Base-by-base conservation (phyloP, 2,113 vertebrate species). In the Sinosuthora webbiana region DNA sequence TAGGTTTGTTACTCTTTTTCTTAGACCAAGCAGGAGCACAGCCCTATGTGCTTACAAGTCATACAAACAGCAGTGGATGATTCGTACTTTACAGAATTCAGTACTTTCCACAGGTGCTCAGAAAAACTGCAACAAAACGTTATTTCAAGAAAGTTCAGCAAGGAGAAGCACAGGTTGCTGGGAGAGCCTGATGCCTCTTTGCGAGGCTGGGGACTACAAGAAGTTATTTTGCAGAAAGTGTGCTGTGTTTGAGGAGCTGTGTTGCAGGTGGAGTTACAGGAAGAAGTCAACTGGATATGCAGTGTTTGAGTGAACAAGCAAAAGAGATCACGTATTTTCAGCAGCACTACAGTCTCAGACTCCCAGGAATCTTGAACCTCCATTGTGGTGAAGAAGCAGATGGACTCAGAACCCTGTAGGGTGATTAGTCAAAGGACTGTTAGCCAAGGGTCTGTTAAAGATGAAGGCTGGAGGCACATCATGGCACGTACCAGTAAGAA, bases 251-350 rank as follows among this genome's bases (percentile, higher is more conserved):
- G 57, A 62, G 56, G 21, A 52, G 37, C 37, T 62, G 67, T 62
- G 33, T 37, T 37, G 16, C 39, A 44, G 27, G 33, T 44, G 57
- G 27, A 71, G 33, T 25, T 37, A 11, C 13, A 44, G 56, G 27
- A 37, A 44, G 56, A 62, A 31, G 16, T 44, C 2, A 62, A 31
- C 13, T 2, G 27, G 13, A 56, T 62, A 2, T 8, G 21, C 31
- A 31, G 33, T 27, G 1, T 21, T 2, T 2, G 2, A 44, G 27
- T 62, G 57, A 53, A 73, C 0, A 3, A 83, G 6, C 9, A 39
- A 45, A 1, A 52, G 0, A 73, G 39, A 33, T 0, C 0, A 0
- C 0, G 37, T 63, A 7, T 37, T 83, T 83, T 63, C 57, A 55
- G 68, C 68, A 45, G 4, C 0, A 1, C 2, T 42, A 30, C 31